Evolutionary conservation across 1,140 invertebrate genomes (phyloP).

Genomic region (Ceratitis capitata): DNA sequence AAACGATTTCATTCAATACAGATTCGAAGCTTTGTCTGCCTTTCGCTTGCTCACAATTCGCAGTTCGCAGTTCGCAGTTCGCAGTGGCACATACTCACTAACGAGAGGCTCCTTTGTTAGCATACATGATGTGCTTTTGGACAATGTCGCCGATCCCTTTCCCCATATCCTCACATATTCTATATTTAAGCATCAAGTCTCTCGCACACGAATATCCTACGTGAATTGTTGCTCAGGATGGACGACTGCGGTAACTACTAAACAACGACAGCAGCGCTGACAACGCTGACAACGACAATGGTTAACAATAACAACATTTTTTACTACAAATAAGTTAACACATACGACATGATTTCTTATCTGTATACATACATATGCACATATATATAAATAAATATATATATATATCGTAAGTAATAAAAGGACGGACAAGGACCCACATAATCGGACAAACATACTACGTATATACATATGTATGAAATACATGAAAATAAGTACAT

Average conservation of each 20-base stretch:
- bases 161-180: not conserved
- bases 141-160: not conserved
- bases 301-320: constrained; percentile 26
- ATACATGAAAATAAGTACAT: not conserved
- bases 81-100: too few species aligned
- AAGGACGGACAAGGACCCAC: not conserved
- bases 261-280: constrained; percentile 31
- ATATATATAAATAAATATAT: not conserved
- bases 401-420: not conserved
- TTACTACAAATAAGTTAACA: not conserved
- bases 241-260: constrained; percentile 31
- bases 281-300: constrained; percentile 20
- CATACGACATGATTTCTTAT: too few species aligned
- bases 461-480: not conserved
- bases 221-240: constrained; percentile 22
- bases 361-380: not conserved
- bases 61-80: too few species aligned
- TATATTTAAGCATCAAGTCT: not conserved
- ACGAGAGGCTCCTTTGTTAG: constrained; percentile 3
- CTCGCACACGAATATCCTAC: not conserved
- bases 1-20: not conserved
- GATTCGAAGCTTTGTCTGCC: constrained; percentile 10
- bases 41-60: not conserved
- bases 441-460: not conserved
- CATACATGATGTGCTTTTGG: constrained; percentile 20